Evolutionary conservation across 2,888 invertebrate genomes (phyloP).

Genomic region (Pomacea canaliculata): DNA sequence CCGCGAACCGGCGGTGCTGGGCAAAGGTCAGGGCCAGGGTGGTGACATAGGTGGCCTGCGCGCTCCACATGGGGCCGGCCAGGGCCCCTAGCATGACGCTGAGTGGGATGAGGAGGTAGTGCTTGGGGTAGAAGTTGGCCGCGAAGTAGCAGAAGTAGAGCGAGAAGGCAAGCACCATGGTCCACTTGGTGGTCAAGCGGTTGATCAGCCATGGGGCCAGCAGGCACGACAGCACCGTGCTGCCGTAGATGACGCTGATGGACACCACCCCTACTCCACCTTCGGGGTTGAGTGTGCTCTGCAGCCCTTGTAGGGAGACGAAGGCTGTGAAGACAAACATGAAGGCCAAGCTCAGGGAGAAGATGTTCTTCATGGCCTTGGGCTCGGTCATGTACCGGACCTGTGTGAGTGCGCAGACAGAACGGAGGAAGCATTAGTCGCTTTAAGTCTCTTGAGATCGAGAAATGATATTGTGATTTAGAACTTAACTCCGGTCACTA

Average conservation of each 20-base stretch:
- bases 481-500: too few relatives aligned
- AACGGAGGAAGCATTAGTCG: too few relatives aligned
- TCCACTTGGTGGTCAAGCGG: slow-evolving; percentile 64
- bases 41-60: slow-evolving; percentile 65
- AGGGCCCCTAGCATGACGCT: slow-evolving; percentile 59
- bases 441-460: too few relatives aligned
- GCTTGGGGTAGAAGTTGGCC: slow-evolving; percentile 62
- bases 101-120: slow-evolving; percentile 60
- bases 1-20: slow-evolving; percentile 50
- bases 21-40: slow-evolving; percentile 64
- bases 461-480: too few relatives aligned
- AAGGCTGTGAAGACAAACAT: slow-evolving; percentile 66
- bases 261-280: slow-evolving; percentile 62
- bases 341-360: slow-evolving; percentile 61
- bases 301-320: slow-evolving; percentile 62
- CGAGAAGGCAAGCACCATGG: slow-evolving; percentile 58
- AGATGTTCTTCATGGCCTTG: slow-evolving; percentile 60
- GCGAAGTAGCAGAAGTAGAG: slow-evolving; percentile 61
- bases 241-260: slow-evolving; percentile 62
- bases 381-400: slow-evolving; percentile 53
- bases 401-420: not conserved
- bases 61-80: slow-evolving; percentile 65
- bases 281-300: slow-evolving; percentile 60
- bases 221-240: slow-evolving; percentile 64
- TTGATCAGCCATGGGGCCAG: slow-evolving; percentile 64